Base-by-base conservation (phyloP, 2,797 vertebrate genomes). In the Strix occidentalis region DNA sequence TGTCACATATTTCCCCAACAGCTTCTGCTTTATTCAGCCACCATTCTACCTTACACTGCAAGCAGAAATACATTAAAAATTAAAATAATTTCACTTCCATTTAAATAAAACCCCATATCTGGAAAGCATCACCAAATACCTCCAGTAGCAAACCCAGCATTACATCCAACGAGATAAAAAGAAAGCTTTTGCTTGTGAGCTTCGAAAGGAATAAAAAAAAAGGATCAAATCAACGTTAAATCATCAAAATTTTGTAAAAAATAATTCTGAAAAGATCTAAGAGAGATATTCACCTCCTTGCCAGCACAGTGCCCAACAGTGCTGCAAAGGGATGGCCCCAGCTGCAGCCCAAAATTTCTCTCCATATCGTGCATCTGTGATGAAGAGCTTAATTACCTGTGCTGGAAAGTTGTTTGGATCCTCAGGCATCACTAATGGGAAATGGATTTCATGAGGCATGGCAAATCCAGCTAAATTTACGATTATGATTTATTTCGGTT, bases 21-120 rank as follows among this genome's bases (percentile, higher is more conserved):
- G 63, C 20, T 61, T 58, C 87, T 37, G 51, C 63, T 72, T 65
- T 43, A 6, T 46, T 68, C 37, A 13, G 2, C 33, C 50, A 9
- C 46, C 35, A 17, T 18, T 57, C 48, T 10, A 8, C 16, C 35
- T 41, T 28, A 19, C 13, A 39, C n/a, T 8, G 10, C 2, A 3
- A 89, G 60, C 1, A 2, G 45, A 66, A 88, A 76, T 23, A 25
- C 19, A 10, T 24, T 4, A 28, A 41, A 71, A 45, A 37, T 1
- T 3, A 39, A 48, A 65, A 31, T 3, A 0, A 8, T 21, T 51
- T 43, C 16, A 19, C 50, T 57, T 48, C 45, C 13, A 0, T 8
- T 51, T 28, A 61, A 45, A 60, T 46, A 75, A 71, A 83, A 13
- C 5, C 11, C 54, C 3, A 0, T 4, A 39, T 61, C 29, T 13